Conservation (phyloP, 2,113 vertebrate species). For the Butorides virescens region DNA sequence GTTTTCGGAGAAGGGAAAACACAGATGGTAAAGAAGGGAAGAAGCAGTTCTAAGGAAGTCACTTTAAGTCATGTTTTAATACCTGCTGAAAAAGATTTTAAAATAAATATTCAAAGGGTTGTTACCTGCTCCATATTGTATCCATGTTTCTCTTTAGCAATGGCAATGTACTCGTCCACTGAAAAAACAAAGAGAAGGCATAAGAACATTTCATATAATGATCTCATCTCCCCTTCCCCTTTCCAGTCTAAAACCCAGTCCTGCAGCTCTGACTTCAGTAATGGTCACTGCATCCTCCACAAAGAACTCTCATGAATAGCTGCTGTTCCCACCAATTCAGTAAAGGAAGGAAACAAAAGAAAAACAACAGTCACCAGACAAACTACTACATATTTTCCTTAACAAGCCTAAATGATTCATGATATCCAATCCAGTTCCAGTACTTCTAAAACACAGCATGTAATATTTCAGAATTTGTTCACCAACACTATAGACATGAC, state of each 20-base stretch:
- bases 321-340: not conserved
- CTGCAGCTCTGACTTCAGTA: not conserved
- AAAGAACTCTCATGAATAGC: not conserved
- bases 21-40: not conserved
- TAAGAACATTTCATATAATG: not conserved
- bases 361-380: not conserved
- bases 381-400: not conserved
- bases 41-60: not conserved
- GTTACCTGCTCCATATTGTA: constrained; percentile 98
- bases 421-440: not conserved
- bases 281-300: not conserved
- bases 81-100: not conserved
- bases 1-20: not conserved
- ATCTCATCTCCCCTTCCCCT: not conserved
- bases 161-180: constrained; percentile 95
- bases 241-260: not conserved
- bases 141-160: constrained; percentile 95
- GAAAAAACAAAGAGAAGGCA: constrained; percentile 66
- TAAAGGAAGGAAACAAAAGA: not conserved
- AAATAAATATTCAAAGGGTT: not conserved
- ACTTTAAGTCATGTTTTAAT: not conserved
- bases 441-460: not conserved
- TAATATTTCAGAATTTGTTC: not conserved
- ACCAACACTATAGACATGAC: not conserved
- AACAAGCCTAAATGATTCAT: not conserved